Base-by-base conservation (phyloP, 1,140 invertebrate genomes). In the Tigriopus japonicus region DNA sequence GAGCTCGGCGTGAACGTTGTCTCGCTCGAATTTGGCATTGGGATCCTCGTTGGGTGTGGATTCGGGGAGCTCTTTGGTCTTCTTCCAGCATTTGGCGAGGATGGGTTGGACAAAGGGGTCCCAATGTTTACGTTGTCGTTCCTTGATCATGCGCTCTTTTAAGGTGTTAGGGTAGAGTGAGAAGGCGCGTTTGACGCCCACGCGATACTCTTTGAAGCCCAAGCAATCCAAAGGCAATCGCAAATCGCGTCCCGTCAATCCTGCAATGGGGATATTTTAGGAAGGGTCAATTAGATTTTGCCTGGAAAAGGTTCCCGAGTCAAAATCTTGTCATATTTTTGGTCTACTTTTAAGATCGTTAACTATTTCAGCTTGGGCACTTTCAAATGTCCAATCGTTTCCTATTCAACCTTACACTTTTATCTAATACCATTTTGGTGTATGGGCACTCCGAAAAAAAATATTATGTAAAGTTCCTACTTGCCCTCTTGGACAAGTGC, bases 131-230 rank as follows among this genome's bases (percentile, higher is more conserved):
- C 89, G 83, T 66, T 88, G 88, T 13, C 82, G 75, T 64, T 90
- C 84, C 62, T 83, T 82, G 59, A 81, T 75, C n/a, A 96, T 78
- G 62, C 89, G 78, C 63, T 95, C 88, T 62, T 80, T 79, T 13
- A 96, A 73, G 67, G 81, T 80, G 59, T 80, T 77, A 0, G 92
- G 87, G 71, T 93, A 96, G 14, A 98, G 72, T 64, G 87, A 84
- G 73, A 81, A 90, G 19, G 83, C 80, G 70, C 82, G 81, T 70
- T 96, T 88, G 0, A 93, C 73, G 54, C 94, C 94, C 15, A 77
- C 65, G 62, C 87, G 81, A 74, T 82, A 94, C 63, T 82, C 77
- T 56, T 84, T 84, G 40, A 76, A 78, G 53, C 21, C 53, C 53
- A 35, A 35, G 28, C 28, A 35, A 35, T 35, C 42, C 23, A 19